Evolutionary conservation across 2,113 vertebrate genomes (phyloP), one percentile per base, ranked within the genome.

Genomic region (Onychostoma macrolepis): DNA sequence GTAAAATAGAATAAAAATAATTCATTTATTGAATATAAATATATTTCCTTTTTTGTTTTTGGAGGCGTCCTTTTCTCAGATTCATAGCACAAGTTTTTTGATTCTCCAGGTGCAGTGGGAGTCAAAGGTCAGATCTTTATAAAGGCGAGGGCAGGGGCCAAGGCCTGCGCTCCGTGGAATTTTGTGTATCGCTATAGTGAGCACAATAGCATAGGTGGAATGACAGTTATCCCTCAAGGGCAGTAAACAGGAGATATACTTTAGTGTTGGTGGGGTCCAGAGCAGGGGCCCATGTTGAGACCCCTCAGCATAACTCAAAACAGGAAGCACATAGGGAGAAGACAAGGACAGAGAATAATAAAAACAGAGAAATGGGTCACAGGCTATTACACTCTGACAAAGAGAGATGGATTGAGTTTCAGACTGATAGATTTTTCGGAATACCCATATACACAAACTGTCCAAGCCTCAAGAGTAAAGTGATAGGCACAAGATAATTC

Each of bases 191-290:
- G 72, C 92, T 91, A 90, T 90, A 89, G 92, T 80, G 85, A 92
- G 94, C 92, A 93, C 89, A 90, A 90, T 83, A 89, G 90, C 79
- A n/a, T 33, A 80, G 83, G 33, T 91, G 84, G 92, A 91, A 93
- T 92, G 93, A 94, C 94, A 94, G 93, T 93, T 93, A 93, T 88
- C 91, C 93, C 93, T 92, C 58, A 71, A 91, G 91, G 92, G 90
- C 90, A 71, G 92, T 92, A 94, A 93, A 93, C 92, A 95, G 90
- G 90, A 92, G 89, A 92, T 93, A 93, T 84, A 85, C 90, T 88
- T 90, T 88, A 41, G 53, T n/a, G 15, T 58, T 28, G 69, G 48
- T 65, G 50, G 38, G 74, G 76, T 78, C 28, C 12, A 28, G 65
- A 24, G 86, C 58, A 61, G 26, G 10, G n/a, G 76, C 82, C 72